Evolutionary conservation across 2,113 vertebrate species (phyloP).

Genomic region (Saguinus midas): DNA sequence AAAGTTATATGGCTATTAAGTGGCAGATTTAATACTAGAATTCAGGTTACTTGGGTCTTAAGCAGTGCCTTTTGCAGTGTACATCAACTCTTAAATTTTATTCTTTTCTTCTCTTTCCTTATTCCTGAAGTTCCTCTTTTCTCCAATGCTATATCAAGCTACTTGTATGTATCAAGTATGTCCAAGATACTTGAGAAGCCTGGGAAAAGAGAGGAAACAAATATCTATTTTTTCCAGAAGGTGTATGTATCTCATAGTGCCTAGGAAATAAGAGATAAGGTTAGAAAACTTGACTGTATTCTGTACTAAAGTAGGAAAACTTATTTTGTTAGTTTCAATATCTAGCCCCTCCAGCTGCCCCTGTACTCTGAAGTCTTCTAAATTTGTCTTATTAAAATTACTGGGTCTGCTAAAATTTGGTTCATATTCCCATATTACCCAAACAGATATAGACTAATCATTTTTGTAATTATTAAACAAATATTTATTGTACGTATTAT

Average conservation of each 20-base stretch:
- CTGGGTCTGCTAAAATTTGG: neutral
- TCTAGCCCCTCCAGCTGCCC: neutral
- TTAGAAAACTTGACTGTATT: neutral
- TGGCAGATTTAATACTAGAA: neutral
- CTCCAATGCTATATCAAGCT: neutral
- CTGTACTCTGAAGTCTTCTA: neutral
- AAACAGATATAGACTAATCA: neutral
- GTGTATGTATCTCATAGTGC: neutral
- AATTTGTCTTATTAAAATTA: slow-evolving; percentile 14
- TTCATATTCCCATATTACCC: neutral
- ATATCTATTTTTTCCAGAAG: neutral
- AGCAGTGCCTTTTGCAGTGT: neutral
- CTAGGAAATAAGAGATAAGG: neutral
- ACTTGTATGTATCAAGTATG: too few species aligned
- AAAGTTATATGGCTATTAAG: neutral
- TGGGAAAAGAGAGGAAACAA: neutral
- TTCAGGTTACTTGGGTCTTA: neutral
- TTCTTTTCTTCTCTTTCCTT: neutral
- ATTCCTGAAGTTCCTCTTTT: slow-evolving; percentile 8
- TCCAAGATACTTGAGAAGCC: neutral
- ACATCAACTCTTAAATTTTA: neutral
- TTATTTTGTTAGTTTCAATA: neutral
- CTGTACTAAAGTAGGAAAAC: neutral
- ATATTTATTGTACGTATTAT: neutral
- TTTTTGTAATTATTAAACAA: neutral